These are phyloP conservation scores for Bimastos eiseni DNA, from an alignment of 2,888 invertebrate genomes.

Conservation along the genomic window DNA sequence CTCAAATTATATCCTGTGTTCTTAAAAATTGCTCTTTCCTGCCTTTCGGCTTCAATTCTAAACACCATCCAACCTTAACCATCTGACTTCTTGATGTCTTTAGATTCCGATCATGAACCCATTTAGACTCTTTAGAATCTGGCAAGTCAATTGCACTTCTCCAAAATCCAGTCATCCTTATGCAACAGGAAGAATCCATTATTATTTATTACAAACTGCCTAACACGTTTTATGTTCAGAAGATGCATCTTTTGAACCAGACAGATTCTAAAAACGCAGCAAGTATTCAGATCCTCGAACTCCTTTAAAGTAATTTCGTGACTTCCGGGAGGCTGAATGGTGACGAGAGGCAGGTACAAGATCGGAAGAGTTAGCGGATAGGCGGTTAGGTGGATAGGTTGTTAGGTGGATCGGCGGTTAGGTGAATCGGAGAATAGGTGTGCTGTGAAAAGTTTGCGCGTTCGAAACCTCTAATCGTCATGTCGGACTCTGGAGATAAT, in stretches of 20 bases:
- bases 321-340: slow-evolving; percentile 13
- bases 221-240: background rate
- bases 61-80: too few relatives aligned
- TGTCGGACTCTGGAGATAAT: background rate
- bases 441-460: background rate
- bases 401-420: background rate
- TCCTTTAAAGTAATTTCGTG: background rate
- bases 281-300: background rate
- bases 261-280: background rate
- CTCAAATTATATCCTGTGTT: too few relatives aligned
- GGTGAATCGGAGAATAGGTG: background rate
- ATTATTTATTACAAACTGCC: background rate
- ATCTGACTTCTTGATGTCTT: too few relatives aligned
- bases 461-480: background rate
- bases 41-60: too few relatives aligned
- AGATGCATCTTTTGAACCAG: too few relatives aligned
- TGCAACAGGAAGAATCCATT: background rate
- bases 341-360: background rate
- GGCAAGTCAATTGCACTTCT: background rate
- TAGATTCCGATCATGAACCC: too few relatives aligned
- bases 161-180: background rate
- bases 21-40: too few relatives aligned
- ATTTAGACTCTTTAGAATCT: background rate
- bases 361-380: background rate
- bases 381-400: background rate